Base-by-base conservation (phyloP, 2,113 vertebrate genomes). In the Hydrochoerus hydrochaeris region DNA sequence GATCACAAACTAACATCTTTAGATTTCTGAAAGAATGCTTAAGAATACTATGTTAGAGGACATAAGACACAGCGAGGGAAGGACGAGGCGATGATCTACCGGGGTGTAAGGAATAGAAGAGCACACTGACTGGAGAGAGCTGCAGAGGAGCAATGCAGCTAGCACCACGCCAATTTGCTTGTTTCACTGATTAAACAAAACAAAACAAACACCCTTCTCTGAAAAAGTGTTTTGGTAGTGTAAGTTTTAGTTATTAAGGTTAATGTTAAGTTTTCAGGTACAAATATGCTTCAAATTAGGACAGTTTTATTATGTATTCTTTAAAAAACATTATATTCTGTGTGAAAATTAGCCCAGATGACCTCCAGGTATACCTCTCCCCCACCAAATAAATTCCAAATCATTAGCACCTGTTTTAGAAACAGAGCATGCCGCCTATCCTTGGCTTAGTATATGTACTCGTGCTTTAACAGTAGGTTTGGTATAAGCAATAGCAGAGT, bases 391-490 rank as follows among this genome's bases (percentile, higher is more conserved):
- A 75, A 92, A 93, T n/a, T 71, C 5, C 60, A 32, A 71, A 54
- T 90, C 52, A 28, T 17, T 71, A 16, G 30, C 6, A 1, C 24
- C 49, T 60, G 85, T 30, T 80, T 94, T n/a, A n/a, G n/a, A 24
- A 20, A 16, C 3, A 67, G 24, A 13, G 19, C 30, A 5, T 22
- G 35, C n/a, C 60, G 73, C 46, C 17, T 24, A 20, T 5, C 24
- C 52, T 12, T 49, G 26, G 49, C 38, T 69, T 65, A 54, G 30
- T 16, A 0, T 38, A 4, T 22, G 11, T 22, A 10, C 16, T 69
- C 63, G 44, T 24, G 32, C 65, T 92, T 30, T 62, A 93, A 83
- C 13, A 90, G 38, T 22, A 82, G 63, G 5, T 84, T 84, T 83
- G 44, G 38, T 11, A 38, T 26, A 54, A 88, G 44, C 13, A 90